These are phyloP conservation scores for Coracias cyanogaster DNA, from an alignment of 2,797 vertebrate genomes.

Conservation along the genomic window DNA sequence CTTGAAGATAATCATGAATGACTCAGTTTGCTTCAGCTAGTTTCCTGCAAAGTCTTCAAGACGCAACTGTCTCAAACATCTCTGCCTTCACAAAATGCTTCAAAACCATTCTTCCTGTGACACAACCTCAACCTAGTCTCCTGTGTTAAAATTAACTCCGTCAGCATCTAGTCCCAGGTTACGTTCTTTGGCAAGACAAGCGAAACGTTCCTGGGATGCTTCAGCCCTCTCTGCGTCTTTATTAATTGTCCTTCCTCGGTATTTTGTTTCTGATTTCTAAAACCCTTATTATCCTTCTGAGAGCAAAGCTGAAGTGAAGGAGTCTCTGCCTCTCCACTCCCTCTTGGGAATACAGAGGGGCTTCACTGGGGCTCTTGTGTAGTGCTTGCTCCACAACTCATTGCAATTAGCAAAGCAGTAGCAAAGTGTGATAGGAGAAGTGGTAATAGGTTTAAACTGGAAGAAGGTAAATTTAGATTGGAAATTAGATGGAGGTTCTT, in stretches of 20 bases:
- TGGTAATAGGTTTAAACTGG: too few relatives aligned
- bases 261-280: background rate
- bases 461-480: too few relatives aligned
- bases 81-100: background rate
- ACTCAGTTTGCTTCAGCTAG: conserved; percentile 28
- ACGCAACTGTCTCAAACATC: background rate
- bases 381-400: background rate
- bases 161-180: background rate
- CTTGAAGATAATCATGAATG: conserved; percentile 55
- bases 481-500: too few relatives aligned
- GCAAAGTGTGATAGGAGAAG: background rate
- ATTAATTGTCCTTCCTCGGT: background rate
- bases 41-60: conserved; percentile 39
- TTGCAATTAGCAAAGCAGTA: background rate
- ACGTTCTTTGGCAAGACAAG: background rate
- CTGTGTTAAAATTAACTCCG: background rate
- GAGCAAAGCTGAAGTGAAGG: background rate
- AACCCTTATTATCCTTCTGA: background rate
- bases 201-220: background rate
- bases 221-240: background rate
- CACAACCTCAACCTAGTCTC: background rate
- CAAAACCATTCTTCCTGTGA: background rate
- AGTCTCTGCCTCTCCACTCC: background rate
- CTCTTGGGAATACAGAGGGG: background rate
- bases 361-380: background rate